Evolutionary conservation across 2,888 invertebrate species (phyloP), one percentile per base, ranked within the genome.

Genomic region (Celastrina argiolus): DNA sequence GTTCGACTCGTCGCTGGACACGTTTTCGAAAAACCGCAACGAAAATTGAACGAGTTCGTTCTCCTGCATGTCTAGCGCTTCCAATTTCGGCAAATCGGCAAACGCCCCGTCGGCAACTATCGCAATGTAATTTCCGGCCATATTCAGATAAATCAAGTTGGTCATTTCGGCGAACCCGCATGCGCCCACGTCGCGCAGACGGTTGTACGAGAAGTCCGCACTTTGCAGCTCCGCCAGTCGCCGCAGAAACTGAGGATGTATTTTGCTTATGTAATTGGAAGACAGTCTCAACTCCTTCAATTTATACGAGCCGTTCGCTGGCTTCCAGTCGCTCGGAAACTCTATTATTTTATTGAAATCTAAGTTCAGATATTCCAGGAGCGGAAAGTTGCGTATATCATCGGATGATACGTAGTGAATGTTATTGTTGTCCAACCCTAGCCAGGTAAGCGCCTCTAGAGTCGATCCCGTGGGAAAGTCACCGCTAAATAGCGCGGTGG

Each of bases 381-480:
- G 93, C 1, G 92, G 90, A 76, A 95, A 92, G 41, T 93, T 92
- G 67, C 93, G 93, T 58, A 96, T 91, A 1, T 95, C 93, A n/a
- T 93, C 92, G 2, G 93, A 92, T 1, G 94, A 92, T 34, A 85
- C 73, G 65, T 74, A 72, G 64, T 80, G 94, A 70, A 97, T 93
- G 75, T 96, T 95, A 77, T 97, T 97, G 82, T 96, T 96, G 80
- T 97, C 97, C 73, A 97, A 81, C 0, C 95, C 95, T 63, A 97
- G 89, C 96, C 96, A 97, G 69, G 94, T 92, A 1, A 97, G 87
- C 65, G 93, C 92, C 2, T 87, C 90, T 2, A 95, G 87, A 2
- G 94, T 94, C 68, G 92, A 92, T 1, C 94, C 93, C 51, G 94
- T 91, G 0, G 95, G 95, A 69, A 95, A 93, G 71, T 93, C 92